Base-by-base conservation (phyloP, 2,113 vertebrate species). In the Mirounga angustirostris region DNA sequence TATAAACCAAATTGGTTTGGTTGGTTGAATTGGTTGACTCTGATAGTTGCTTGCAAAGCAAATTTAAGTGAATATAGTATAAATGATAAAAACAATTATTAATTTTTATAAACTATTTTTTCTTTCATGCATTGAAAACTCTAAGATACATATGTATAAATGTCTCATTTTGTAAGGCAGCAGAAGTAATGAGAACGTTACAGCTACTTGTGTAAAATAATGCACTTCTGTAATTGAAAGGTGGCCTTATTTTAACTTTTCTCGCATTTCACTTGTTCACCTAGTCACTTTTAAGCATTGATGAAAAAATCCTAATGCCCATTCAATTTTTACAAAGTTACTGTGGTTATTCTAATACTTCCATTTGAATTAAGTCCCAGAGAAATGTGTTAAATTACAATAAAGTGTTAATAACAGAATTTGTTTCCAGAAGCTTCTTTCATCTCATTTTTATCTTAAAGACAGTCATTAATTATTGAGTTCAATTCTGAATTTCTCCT, bases 381-480 rank as follows among this genome's bases (percentile, higher is more conserved):
- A 94, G 46, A 88, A 95, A 76, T 92, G 28, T 83, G 54, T 90
- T 95, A 52, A 30, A 71, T 30, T 73, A 67, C 24, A 67, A 56
- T 80, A 61, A 14, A 80, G 73, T 50, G 14, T 5, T 88, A 82
- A 81, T 69, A 83, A 65, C 5, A 59, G 4, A 36, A 69, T 52
- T 93, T 96, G 36, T 92, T 84, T 81, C 13, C 8, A 81, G 18
- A 43, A 81, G 4, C 3, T 96, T 80, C 28, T 56, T 61, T 80
- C 63, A 63, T 79, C 89, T 88, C 19, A 58, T 61, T 91, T 95
- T 96, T 76, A 71, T 24, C 74, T 91, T 59, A 96, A 91, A 81
- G 22, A 52, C 8, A 91, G 36, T 9, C 11, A 69, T 71, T 79
- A 73, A n/a, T 91, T 80, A 52, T 61, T 78, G 40, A 73, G 3